Evolutionary conservation across 2,797 vertebrate genomes (phyloP).

Genomic region (Chaenodraco wilsoni): DNA sequence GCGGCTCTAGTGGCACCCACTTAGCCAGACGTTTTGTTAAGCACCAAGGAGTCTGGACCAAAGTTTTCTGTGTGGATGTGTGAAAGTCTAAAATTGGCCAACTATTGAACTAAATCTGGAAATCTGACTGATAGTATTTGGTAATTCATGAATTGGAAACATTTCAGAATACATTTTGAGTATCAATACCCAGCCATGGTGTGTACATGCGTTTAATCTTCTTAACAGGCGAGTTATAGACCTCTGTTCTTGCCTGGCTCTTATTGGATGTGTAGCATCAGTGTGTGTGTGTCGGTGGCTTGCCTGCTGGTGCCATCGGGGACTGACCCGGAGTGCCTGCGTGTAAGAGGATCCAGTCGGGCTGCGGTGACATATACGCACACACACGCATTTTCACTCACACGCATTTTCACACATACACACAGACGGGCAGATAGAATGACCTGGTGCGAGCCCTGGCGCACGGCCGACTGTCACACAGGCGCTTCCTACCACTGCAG

Average conservation of each 20-base stretch:
- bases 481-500: slow-evolving; percentile 88
- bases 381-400: neutral
- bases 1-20: slow-evolving; percentile 39
- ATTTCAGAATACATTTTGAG: neutral
- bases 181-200: neutral
- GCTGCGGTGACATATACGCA: slow-evolving; percentile 59
- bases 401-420: slow-evolving; percentile 42
- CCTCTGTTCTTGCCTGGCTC: slow-evolving; percentile 31
- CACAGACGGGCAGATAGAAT: slow-evolving; percentile 83
- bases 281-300: slow-evolving; percentile 59
- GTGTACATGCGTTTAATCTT: slow-evolving; percentile 4
- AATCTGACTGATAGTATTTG: neutral
- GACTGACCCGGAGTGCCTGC: slow-evolving; percentile 77
- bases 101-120: neutral
- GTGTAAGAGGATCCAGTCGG: slow-evolving; percentile 77
- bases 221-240: slow-evolving; percentile 22
- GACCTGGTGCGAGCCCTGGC: slow-evolving; percentile 88
- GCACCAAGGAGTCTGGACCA: slow-evolving; percentile 4
- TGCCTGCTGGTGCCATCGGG: slow-evolving; percentile 81
- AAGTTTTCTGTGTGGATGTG: neutral
- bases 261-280: slow-evolving; percentile 42
- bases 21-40: slow-evolving; percentile 13
- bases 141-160: neutral
- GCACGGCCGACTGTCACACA: slow-evolving; percentile 92
- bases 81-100: neutral